Conservation (phyloP, 2,888 invertebrate species). For the Torymus auratus region DNA sequence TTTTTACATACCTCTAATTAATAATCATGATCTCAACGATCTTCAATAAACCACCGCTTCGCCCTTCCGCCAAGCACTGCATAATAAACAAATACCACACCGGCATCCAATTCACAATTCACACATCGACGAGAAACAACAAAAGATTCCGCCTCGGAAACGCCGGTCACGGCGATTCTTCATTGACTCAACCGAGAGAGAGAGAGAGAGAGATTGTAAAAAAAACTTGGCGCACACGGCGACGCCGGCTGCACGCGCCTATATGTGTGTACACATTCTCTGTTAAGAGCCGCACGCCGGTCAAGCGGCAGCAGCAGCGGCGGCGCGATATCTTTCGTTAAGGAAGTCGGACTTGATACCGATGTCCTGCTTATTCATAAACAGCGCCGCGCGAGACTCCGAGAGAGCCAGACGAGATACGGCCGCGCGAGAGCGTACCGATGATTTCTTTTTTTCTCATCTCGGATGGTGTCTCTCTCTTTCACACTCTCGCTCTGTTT, state of each 20-base stretch:
- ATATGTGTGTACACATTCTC: conserved; percentile 46
- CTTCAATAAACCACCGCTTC: too few species aligned
- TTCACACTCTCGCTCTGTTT: background rate
- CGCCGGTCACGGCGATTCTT: conserved; percentile 59
- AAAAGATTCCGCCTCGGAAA: background rate
- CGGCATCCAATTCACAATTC: background rate
- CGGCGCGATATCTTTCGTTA: conserved; percentile 70
- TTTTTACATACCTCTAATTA: too few species aligned
- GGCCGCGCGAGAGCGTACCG: background rate
- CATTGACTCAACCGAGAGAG: conserved; percentile 63
- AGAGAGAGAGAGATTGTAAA: conserved; percentile 48
- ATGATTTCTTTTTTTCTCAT: conserved; percentile 32
- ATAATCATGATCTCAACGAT: too few species aligned
- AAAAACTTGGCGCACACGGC: conserved; percentile 52
- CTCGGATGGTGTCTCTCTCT: conserved; percentile 12
- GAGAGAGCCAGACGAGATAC: conserved; percentile 54
- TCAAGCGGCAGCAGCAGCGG: conserved; percentile 25
- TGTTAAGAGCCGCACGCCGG: conserved; percentile 24
- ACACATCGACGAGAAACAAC: background rate
- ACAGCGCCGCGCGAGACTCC: conserved; percentile 55
- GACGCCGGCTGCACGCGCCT: conserved; percentile 55
- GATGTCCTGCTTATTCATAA: conserved; percentile 75
- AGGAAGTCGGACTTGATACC: conserved; percentile 73
- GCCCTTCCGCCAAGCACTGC: too few species aligned
- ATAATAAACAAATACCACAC: background rate